Conservation (phyloP, 2,888 invertebrate genomes). For the Griposia aprilina region DNA sequence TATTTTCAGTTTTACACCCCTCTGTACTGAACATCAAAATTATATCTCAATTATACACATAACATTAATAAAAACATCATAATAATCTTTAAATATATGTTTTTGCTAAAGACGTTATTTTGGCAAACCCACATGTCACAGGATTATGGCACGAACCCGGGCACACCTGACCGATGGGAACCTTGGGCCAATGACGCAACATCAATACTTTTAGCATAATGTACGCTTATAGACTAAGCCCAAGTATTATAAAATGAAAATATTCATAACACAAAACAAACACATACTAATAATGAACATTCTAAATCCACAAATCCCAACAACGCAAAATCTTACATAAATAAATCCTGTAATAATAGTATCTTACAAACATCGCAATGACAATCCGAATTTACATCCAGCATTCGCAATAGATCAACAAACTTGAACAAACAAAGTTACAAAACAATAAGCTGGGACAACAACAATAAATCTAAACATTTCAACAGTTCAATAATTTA, state of each 20-base stretch:
- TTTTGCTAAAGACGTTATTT: not conserved
- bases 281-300: not conserved
- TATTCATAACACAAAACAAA: not conserved
- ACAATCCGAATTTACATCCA: conserved; percentile 51
- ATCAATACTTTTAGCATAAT: not conserved
- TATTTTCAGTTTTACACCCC: not conserved
- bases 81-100: not conserved
- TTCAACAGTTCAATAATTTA: conserved; percentile 58
- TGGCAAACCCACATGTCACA: not conserved
- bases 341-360: conserved; percentile 31
- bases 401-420: conserved; percentile 47
- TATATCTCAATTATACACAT: not conserved
- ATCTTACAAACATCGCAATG: conserved; percentile 43
- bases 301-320: conserved; percentile 4
- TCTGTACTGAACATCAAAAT: not conserved
- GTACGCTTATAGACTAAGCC: too few species aligned
- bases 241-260: not conserved
- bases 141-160: not conserved
- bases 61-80: not conserved
- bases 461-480: conserved; percentile 55
- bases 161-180: not conserved
- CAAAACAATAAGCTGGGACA: conserved; percentile 56
- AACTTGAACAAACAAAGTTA: conserved; percentile 46
- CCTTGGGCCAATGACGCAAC: not conserved
- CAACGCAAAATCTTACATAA: conserved; percentile 11